These are phyloP conservation scores for Trichogramma evanescens DNA, from an alignment of 2,888 invertebrate species.

Conservation along the genomic window DNA sequence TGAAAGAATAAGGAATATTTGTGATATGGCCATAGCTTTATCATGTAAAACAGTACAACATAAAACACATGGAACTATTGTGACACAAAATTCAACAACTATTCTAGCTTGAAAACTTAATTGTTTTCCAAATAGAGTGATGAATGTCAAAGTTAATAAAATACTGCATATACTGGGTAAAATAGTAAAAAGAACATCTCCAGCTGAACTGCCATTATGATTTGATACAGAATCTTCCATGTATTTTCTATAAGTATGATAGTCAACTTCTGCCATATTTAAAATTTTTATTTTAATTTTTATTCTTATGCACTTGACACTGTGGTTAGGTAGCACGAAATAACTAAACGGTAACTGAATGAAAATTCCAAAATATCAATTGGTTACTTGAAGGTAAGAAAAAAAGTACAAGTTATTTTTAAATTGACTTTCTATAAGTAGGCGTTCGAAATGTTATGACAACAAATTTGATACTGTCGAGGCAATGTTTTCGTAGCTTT, in stretches of 20 bases:
- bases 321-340: too few species aligned
- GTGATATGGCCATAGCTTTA: conserved; percentile 26
- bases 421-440: too few species aligned
- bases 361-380: too few species aligned
- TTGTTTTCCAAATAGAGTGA: conserved; percentile 25
- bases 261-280: conserved; percentile 23
- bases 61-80: conserved; percentile 38
- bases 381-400: too few species aligned
- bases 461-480: too few species aligned
- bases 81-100: conserved; percentile 37
- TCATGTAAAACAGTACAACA: conserved; percentile 40
- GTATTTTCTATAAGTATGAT: conserved; percentile 34
- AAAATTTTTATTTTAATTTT: background rate
- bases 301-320: too few species aligned
- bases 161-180: conserved; percentile 35
- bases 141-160: conserved; percentile 31
- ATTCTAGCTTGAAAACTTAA: conserved; percentile 28
- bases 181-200: conserved; percentile 34
- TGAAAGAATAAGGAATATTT: conserved; percentile 29
- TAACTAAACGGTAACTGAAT: too few species aligned
- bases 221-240: conserved; percentile 43
- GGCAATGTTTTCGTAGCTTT: too few species aligned
- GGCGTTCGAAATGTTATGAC: too few species aligned
- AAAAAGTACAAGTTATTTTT: too few species aligned
- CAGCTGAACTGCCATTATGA: conserved; percentile 35